phyloP scores from a whole-genome alignment of 2,888 invertebrate genomes.

The Syrista parreyssii region DNA sequence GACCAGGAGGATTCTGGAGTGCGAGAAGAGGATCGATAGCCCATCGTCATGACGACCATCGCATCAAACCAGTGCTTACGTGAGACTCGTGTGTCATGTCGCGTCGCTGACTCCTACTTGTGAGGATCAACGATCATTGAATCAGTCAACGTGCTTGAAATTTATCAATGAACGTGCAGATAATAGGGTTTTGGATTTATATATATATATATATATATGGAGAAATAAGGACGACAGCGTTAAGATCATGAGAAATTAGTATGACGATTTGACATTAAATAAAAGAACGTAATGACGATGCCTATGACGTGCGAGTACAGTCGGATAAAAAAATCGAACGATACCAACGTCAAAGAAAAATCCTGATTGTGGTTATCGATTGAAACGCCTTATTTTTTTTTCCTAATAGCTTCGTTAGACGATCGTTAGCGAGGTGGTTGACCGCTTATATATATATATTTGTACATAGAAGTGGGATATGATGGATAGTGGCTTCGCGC shows the following conservation, averaged over 20 bases:
- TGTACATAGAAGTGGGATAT: not conserved
- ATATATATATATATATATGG: too few species aligned
- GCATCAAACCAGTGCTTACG: not conserved
- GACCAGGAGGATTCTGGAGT: not conserved
- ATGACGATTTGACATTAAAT: too few species aligned
- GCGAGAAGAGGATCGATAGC: constrained; percentile 2
- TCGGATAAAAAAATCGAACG: not conserved
- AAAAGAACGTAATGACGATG: too few species aligned
- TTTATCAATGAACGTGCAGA: not conserved
- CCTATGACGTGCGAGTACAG: not conserved
- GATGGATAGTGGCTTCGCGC: not conserved
- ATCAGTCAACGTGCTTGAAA: not conserved
- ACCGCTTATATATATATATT: not conserved
- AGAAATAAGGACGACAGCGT: too few species aligned
- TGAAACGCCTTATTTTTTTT: not conserved
- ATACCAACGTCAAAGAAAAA: not conserved
- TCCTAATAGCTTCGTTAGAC: not conserved
- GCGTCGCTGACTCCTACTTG: not conserved
- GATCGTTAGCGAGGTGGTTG: not conserved
- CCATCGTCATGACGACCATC: constrained; percentile 5
- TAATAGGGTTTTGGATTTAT: not conserved
- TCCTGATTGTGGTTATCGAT: too few species aligned
- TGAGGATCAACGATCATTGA: not conserved
- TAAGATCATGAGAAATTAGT: too few species aligned
- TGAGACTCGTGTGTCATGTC: not conserved